phyloP scores from a whole-genome alignment of 2,113 vertebrate species.

The Ctenomys sociabilis region DNA sequence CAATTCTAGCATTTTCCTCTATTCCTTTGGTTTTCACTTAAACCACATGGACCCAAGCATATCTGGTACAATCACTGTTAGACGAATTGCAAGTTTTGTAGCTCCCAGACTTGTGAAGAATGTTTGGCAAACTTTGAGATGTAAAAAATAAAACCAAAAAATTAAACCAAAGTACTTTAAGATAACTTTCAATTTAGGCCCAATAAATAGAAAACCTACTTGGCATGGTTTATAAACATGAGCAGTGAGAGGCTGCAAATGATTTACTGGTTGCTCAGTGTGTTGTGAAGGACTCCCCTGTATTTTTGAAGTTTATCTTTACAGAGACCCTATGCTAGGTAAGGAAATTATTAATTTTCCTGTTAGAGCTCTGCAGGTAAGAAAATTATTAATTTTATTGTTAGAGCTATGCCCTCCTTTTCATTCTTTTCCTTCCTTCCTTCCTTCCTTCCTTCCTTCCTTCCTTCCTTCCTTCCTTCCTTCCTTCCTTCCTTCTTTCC shows the following conservation, averaged over 20 bases:
- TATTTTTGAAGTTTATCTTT: background rate
- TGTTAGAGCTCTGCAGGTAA: background rate
- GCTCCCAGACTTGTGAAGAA: conserved; percentile 18
- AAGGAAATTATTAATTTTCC: background rate
- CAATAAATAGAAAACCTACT: background rate
- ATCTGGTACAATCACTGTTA: background rate
- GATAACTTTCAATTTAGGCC: background rate
- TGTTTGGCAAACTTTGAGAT: background rate
- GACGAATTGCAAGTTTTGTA: background rate
- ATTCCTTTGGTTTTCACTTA: conserved; percentile 29
- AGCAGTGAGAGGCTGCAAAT: background rate
- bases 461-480: too few relatives aligned
- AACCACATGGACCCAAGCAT: background rate
- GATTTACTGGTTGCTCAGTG: background rate
- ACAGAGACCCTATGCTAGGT: background rate
- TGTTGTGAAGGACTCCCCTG: background rate
- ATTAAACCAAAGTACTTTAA: background rate
- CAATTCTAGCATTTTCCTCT: background rate
- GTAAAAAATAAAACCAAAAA: conserved; percentile 44
- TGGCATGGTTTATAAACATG: background rate
- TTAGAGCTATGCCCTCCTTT: background rate
- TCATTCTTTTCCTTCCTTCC: background rate
- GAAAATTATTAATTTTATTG: conserved; percentile 3
- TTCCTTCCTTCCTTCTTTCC: too few relatives aligned
- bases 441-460: too few relatives aligned